These are phyloP conservation scores for Drosophila eohydei DNA, from an alignment of 2,888 invertebrate species.

Conservation along the genomic window DNA sequence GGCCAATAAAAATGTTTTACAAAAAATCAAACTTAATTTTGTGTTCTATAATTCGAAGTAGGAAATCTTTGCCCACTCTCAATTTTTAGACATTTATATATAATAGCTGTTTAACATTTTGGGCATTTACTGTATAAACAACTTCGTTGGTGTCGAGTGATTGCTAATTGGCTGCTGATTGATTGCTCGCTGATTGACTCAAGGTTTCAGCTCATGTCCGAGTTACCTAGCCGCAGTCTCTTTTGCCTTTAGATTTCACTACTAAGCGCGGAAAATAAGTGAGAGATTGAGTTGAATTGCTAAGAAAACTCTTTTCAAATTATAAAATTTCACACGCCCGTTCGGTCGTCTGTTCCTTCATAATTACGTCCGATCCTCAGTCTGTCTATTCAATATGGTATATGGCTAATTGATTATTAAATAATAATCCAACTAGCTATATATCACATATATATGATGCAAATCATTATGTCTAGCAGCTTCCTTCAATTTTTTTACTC, in stretches of 20 bases:
- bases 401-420: too few relatives aligned
- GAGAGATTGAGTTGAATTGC: neutral
- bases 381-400: neutral
- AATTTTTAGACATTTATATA: neutral
- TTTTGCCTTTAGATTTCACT: neutral
- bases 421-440: too few relatives aligned
- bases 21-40: neutral
- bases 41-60: neutral
- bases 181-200: neutral
- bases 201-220: neutral
- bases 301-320: neutral
- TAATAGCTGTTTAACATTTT: neutral
- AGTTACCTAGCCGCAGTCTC: neutral
- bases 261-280: neutral
- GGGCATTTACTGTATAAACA: slow-evolving; percentile 1
- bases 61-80: neutral
- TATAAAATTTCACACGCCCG: too few relatives aligned
- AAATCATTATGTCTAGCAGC: too few relatives aligned
- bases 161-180: slow-evolving; percentile 7
- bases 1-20: slow-evolving; percentile 12
- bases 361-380: neutral
- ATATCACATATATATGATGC: too few relatives aligned
- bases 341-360: too few relatives aligned
- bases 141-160: neutral
- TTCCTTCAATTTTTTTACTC: too few relatives aligned